Percentiles rank a stretch among this genome's conserved stretches.
Conservation (phyloP, 2,113 vertebrate genomes). For the Ptyas mucosa region DNA sequence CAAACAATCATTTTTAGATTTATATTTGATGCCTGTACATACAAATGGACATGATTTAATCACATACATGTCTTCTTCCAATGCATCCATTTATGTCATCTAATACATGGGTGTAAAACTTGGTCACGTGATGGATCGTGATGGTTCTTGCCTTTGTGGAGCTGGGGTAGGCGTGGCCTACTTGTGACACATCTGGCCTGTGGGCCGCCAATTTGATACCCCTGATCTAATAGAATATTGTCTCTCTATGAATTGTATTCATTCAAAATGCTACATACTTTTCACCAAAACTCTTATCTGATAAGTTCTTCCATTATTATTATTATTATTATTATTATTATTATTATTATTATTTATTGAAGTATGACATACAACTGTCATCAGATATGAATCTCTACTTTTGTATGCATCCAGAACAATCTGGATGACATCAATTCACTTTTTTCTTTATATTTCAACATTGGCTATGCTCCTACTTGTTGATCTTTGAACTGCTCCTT, state of each 20-base stretch:
- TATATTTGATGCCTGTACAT: neutral
- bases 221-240: neutral
- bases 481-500: neutral
- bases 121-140: no score
- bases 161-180: no score
- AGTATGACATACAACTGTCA: neutral
- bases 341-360: neutral
- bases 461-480: neutral
- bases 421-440: neutral
- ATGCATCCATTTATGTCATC: neutral
- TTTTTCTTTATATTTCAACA: neutral
- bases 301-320: neutral
- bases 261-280: neutral
- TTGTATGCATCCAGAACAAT: neutral
- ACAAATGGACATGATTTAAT: neutral
- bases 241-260: neutral
- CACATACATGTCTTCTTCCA: neutral
- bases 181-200: no score
- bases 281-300: neutral
- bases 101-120: neutral
- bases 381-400: neutral
- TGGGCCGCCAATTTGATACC: no score
- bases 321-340: neutral
- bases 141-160: no score
- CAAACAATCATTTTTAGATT: neutral